These are phyloP conservation scores for Sanderia malayensis DNA, from an alignment of 30 jellyfish, hydroid and myxozoan genomes.

Conservation along the genomic window DNA sequence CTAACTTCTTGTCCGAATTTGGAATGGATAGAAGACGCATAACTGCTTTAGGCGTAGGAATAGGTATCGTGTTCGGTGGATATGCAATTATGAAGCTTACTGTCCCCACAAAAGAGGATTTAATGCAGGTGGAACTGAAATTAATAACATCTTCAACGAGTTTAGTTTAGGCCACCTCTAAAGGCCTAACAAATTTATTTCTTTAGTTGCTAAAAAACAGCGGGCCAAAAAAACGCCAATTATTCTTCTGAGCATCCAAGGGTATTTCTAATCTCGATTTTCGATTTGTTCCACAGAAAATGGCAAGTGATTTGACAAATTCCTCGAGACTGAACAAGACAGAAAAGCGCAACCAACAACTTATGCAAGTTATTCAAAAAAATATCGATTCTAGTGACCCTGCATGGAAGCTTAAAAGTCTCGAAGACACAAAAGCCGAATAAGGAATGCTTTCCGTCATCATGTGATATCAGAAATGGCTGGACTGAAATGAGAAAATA, in stretches of 20 bases:
- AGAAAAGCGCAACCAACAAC: conserved; percentile 39
- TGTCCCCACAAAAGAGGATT: background rate
- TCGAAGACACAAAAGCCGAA: conserved; percentile 22
- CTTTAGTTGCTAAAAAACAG: no score
- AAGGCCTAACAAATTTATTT: no score
- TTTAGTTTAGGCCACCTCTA: no score
- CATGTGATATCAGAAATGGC: no score
- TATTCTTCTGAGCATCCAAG: no score
- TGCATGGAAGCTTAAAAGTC: conserved; percentile 39
- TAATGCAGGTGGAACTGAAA: background rate
- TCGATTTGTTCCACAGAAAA: conserved; percentile 24
- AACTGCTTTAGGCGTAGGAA: background rate
- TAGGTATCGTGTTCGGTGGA: background rate
- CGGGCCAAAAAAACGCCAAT: no score
- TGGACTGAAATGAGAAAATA: no score
- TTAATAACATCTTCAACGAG: no score
- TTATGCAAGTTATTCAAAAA: conserved; percentile 53
- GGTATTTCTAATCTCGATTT: no score
- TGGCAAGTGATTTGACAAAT: conserved; percentile 56
- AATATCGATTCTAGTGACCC: conserved; percentile 56
- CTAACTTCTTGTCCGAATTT: no score
- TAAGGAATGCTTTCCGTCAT: no score
- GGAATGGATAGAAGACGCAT: background rate
- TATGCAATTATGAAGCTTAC: background rate
- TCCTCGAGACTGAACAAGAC: conserved; percentile 32